Conservation (phyloP, 2,113 vertebrate species). For the Glaucidium brasilianum region DNA sequence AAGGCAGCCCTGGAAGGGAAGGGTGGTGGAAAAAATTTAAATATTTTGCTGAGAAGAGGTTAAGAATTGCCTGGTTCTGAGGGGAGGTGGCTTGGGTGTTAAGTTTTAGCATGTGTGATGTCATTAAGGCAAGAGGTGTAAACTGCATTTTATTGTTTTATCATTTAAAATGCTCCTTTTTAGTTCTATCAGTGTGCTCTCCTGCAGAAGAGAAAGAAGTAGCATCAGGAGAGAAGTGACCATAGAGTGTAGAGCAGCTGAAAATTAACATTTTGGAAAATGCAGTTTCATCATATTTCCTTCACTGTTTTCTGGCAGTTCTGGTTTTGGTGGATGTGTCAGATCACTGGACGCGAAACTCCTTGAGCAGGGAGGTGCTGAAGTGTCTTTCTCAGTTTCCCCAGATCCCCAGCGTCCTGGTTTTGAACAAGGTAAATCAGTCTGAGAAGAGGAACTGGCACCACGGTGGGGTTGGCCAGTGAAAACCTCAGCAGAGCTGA, state of each 20-base stretch:
- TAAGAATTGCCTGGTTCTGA: neutral
- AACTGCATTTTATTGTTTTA: neutral
- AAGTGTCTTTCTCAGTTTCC: conserved; percentile 79
- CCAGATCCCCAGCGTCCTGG: conserved; percentile 83
- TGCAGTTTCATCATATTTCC: neutral
- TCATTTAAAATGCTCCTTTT: neutral
- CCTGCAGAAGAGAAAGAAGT: neutral
- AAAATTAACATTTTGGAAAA: fast-evolving
- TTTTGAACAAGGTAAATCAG: conserved; percentile 91
- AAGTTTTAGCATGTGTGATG: neutral
- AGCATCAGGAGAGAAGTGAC: neutral
- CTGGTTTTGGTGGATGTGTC: conserved; percentile 89
- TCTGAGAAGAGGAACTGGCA: neutral
- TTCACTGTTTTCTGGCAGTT: conserved; percentile 68
- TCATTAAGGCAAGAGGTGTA: fast-evolving
- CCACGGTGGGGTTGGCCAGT: neutral
- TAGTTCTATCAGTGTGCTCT: neutral
- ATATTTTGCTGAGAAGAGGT: neutral
- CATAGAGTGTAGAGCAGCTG: neutral
- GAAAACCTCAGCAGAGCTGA: neutral
- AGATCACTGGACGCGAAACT: conserved; percentile 83
- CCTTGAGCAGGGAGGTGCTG: conserved; percentile 82
- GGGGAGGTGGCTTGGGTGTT: neutral
- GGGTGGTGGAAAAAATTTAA: neutral
- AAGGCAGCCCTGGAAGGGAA: neutral